Conservation (phyloP, 2,797 vertebrate species). For the Psittacula echo region DNA sequence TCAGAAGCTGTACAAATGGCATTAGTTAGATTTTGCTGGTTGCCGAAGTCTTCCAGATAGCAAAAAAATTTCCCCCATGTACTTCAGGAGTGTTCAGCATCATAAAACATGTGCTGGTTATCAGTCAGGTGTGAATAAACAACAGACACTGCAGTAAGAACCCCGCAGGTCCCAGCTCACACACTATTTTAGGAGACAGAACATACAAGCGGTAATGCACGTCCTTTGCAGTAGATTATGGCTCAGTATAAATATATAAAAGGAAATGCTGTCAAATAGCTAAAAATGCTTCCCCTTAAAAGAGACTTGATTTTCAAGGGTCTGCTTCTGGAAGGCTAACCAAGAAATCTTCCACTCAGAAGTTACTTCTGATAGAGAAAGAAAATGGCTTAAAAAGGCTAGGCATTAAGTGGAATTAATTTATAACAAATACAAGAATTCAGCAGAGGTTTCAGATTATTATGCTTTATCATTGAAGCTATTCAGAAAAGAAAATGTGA, state of each 20-base stretch:
- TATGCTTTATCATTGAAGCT: slow-evolving; percentile 6
- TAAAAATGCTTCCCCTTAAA: background rate
- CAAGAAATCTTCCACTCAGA: background rate
- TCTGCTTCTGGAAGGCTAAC: background rate
- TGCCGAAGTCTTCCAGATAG: background rate
- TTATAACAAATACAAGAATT: slow-evolving; percentile 23
- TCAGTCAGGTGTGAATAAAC: background rate
- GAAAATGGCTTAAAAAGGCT: background rate
- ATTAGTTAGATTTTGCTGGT: background rate
- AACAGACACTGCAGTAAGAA: background rate
- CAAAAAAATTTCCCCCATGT: background rate
- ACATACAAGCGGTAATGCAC: background rate
- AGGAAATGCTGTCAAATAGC: background rate
- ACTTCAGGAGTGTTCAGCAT: background rate
- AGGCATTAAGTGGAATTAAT: background rate
- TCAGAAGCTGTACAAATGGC: background rate
- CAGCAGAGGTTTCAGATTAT: slow-evolving; percentile 9
- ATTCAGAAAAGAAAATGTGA: slow-evolving; percentile 7
- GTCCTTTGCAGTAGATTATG: background rate
- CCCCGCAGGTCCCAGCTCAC: background rate
- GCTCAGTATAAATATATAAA: background rate
- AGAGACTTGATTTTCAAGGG: background rate
- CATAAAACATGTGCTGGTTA: background rate
- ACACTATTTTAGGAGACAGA: background rate
- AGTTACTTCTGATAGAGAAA: background rate